Evolutionary conservation across 2,888 invertebrate genomes (phyloP).

Genomic region (Leptinotarsa rubiginosa): DNA sequence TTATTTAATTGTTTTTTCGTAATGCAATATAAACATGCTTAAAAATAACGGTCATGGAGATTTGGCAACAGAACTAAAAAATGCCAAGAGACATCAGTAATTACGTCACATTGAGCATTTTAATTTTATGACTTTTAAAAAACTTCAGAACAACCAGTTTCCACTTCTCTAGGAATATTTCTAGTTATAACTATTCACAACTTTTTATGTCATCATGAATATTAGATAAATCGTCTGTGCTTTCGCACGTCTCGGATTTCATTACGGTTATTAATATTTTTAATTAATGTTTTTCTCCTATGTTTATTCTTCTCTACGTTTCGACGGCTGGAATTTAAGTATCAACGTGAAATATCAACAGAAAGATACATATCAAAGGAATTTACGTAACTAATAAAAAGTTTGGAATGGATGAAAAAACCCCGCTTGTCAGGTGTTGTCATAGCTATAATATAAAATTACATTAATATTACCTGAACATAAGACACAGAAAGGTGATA

Average conservation of each 20-base stretch:
- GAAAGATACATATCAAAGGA: constrained; percentile 16
- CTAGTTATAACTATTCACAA: neutral
- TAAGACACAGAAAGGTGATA: too few species aligned
- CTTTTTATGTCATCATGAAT: constrained; percentile 16
- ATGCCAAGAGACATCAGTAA: neutral
- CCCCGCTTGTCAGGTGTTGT: constrained; percentile 7
- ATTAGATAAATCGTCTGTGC: constrained; percentile 15
- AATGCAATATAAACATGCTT: too few species aligned
- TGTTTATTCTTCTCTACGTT: neutral
- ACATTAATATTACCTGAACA: too few species aligned
- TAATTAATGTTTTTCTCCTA: constrained; percentile 16
- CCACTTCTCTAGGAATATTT: constrained; percentile 13
- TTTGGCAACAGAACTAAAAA: neutral
- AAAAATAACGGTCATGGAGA: neutral
- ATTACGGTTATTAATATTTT: constrained; percentile 19
- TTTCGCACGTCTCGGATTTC: constrained; percentile 15
- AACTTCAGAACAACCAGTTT: constrained; percentile 10
- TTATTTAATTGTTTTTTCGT: too few species aligned
- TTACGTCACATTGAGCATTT: neutral
- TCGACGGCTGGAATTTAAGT: constrained; percentile 5
- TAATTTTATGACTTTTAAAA: neutral
- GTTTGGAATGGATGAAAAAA: neutral
- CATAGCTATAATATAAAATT: neutral
- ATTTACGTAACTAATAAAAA: constrained; percentile 9
- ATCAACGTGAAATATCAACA: neutral